Conservation (phyloP, 2,888 invertebrate genomes). For the Parnassius mnemosyne region DNA sequence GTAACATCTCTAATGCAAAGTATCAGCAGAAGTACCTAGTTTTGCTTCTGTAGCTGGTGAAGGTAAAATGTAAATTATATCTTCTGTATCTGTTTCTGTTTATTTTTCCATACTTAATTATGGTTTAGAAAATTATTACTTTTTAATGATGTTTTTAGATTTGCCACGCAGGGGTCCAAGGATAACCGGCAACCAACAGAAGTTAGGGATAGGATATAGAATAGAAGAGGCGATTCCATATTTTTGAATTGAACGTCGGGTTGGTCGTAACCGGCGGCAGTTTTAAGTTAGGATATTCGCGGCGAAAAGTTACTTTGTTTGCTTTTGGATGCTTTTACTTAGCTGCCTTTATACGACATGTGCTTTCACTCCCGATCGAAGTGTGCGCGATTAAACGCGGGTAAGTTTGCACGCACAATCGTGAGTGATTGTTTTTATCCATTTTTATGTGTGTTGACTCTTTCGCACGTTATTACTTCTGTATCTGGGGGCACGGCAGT, state of each 20-base stretch:
- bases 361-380: no score
- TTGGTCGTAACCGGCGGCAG: slow-evolving; percentile 87
- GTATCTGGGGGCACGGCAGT: no score
- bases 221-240: slow-evolving; percentile 86
- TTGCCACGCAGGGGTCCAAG: slow-evolving; percentile 86
- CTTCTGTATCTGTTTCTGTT: slow-evolving; percentile 67
- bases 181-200: slow-evolving; percentile 86
- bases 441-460: no score
- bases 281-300: slow-evolving; percentile 89
- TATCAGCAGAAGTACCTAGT: slow-evolving; percentile 89
- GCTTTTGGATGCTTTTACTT: slow-evolving; percentile 21
- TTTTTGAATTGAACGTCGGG: slow-evolving; percentile 89
- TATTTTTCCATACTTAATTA: neutral
- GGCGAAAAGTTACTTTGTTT: slow-evolving; percentile 82
- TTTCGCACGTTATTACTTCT: no score
- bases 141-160: slow-evolving; percentile 61
- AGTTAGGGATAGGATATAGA: slow-evolving; percentile 49
- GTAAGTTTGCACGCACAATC: no score
- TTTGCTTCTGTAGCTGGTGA: slow-evolving; percentile 88
- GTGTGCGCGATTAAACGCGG: no score
- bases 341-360: no score
- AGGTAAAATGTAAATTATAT: slow-evolving; percentile 88
- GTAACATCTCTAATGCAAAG: no score
- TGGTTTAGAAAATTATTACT: neutral
- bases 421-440: no score